phyloP scores from a whole-genome alignment of 64 coral and sea anemone species.

The Stichodactyla helianthus region DNA sequence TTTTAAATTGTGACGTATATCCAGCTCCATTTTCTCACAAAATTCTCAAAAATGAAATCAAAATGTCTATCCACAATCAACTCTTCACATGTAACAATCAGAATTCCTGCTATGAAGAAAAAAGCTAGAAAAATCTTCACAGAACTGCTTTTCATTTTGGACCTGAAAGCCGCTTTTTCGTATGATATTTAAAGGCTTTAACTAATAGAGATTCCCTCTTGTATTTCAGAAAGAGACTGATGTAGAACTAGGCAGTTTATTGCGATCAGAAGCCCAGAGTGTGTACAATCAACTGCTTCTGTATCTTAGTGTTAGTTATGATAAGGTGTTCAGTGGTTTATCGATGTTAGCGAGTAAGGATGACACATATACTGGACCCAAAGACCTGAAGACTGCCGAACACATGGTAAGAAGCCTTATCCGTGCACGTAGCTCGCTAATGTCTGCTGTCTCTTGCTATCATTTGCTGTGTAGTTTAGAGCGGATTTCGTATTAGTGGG shows the following conservation, averaged over 20 bases:
- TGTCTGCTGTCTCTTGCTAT: no score
- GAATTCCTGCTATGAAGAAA: no score
- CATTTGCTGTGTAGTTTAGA: no score
- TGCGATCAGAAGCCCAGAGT: constrained; percentile 82
- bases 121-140: no score
- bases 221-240: constrained; percentile 91
- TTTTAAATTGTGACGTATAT: no score
- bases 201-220: not conserved
- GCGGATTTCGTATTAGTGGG: no score
- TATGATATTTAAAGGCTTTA: not conserved
- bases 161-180: no score
- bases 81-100: no score
- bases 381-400: constrained; percentile 66
- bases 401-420: constrained; percentile 54
- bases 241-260: constrained; percentile 78
- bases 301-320: constrained; percentile 88
- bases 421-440: not conserved
- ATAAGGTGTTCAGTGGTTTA: constrained; percentile 86
- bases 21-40: no score
- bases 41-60: no score
- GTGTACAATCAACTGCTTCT: constrained; percentile 92
- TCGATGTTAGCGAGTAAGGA: constrained; percentile 86
- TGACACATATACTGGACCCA: constrained; percentile 71
- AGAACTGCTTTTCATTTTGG: no score
- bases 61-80: no score